Conservation (phyloP, 2,888 invertebrate species). For the Mylabris sibirica region DNA sequence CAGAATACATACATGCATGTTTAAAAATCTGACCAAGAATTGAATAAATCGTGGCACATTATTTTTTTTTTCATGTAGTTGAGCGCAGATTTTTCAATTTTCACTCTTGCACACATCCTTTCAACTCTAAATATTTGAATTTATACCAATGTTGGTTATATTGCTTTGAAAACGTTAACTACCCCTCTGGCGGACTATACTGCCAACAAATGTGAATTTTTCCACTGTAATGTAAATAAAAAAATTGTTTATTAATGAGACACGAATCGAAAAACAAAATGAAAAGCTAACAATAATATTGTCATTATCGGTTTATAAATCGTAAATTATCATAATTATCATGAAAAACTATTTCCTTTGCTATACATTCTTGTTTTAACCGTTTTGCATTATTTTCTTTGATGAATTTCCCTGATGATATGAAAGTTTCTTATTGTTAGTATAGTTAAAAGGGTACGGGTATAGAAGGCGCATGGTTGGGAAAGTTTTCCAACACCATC, state of each 20-base stretch:
- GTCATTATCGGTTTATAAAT: neutral
- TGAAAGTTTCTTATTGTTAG: neutral
- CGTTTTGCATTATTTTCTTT: neutral
- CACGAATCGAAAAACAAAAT: neutral
- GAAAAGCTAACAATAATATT: neutral
- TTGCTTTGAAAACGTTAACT: conserved; percentile 3
- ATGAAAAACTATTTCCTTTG: neutral
- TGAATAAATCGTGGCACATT: neutral
- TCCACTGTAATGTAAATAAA: conserved; percentile 1
- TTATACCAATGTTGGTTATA: neutral
- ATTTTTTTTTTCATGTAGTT: neutral
- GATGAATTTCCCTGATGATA: neutral
- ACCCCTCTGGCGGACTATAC: neutral
- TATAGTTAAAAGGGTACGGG: neutral
- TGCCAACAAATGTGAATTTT: neutral
- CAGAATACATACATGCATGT: too few relatives aligned
- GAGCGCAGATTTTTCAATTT: neutral
- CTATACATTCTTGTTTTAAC: neutral
- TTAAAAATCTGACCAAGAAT: neutral
- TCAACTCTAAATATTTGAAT: conserved; percentile 4
- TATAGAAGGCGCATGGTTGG: conserved; percentile 23
- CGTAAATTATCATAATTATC: neutral
- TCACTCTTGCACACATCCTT: neutral
- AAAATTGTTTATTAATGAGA: neutral
- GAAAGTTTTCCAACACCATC: conserved; percentile 42